Base-by-base conservation (phyloP, 2,888 invertebrate species). In the Stenodera caucasica region DNA sequence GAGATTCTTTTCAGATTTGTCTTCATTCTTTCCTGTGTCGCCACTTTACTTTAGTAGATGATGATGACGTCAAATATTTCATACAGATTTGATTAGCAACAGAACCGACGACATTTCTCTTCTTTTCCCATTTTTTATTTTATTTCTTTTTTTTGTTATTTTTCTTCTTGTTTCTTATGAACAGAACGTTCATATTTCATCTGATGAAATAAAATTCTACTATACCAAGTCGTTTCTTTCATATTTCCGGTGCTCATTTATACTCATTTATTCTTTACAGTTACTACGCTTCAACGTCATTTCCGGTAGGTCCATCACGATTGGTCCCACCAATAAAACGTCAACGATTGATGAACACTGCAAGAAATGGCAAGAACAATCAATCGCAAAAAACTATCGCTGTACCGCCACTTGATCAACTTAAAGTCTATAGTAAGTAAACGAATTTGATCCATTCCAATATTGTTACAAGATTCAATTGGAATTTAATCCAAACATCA, bases 401-500 rank as follows among this genome's bases (percentile, higher is more conserved):
- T 62, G 77, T 77, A 65, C 80, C 80, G 65, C 81, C 80, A 70
- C 78, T 86, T 70, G 83, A 84, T 76, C 86, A 86, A 78, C 83
- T 87, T 69, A 87, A 87, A 83, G 83, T 85, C 67, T 87, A 87
- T 81, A 87, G 87, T 87, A 80, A 86, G 86, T 84, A 21, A 15
- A 9, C 18, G 11, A 1, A 45, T 45, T 45, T 21, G 12, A 4
- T 12, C 18, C 11, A 45, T 26, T 26, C 7, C 7, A 5, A 26
- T 26, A 26, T 26, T 26, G 26, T 26, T 26, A 7, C 26, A 26
- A n/a, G n/a, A n/a, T n/a, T n/a, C n/a, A n/a, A n/a, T n/a, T n/a
- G n/a, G n/a, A n/a, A n/a, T n/a, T n/a, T n/a, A n/a, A n/a, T n/a
- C n/a, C n/a, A n/a, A n/a, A n/a, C n/a, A n/a, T n/a, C n/a, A n/a